These are phyloP conservation scores for Nomada fucata DNA, from an alignment of 2,888 invertebrate genomes.

Conservation along the genomic window DNA sequence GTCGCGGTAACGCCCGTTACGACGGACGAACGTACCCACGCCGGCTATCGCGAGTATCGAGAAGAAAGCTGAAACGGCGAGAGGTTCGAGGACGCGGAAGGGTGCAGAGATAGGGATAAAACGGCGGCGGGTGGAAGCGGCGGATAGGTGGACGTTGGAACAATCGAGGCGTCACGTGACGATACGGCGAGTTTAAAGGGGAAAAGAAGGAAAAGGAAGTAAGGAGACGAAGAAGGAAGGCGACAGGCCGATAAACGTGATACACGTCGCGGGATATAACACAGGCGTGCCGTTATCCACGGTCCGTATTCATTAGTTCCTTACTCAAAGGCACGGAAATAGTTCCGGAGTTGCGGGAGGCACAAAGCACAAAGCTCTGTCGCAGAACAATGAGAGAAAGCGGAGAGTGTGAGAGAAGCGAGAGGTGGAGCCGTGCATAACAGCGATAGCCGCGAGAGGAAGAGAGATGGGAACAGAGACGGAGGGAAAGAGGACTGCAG, in stretches of 20 bases:
- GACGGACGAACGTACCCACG: not conserved
- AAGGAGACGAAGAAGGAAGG: conserved; percentile 61
- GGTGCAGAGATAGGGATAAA: conserved; percentile 23
- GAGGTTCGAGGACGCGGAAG: conserved; percentile 32
- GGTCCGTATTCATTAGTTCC: conserved; percentile 83
- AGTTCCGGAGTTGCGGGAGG: conserved; percentile 81
- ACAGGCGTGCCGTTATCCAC: conserved; percentile 67
- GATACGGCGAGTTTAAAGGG: conserved; percentile 39
- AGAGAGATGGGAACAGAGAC: conserved; percentile 44
- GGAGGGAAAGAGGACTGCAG: conserved; percentile 74
- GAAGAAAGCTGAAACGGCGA: conserved; percentile 17
- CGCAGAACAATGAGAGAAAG: conserved; percentile 81
- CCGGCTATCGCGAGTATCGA: not conserved
- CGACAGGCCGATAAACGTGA: conserved; percentile 68
- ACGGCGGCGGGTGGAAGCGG: conserved; percentile 16
- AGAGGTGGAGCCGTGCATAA: conserved; percentile 50
- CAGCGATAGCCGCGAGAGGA: conserved; percentile 43
- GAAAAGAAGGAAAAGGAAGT: conserved; percentile 46
- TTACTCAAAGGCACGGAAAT: conserved; percentile 83
- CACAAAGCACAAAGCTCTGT: conserved; percentile 83
- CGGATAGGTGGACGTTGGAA: conserved; percentile 40
- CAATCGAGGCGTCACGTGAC: conserved; percentile 57
- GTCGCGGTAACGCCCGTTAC: not conserved
- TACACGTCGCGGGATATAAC: conserved; percentile 65
- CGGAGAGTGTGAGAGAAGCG: conserved; percentile 54